Base-by-base conservation (phyloP, 2,888 invertebrate species). In the Andrena praecox region DNA sequence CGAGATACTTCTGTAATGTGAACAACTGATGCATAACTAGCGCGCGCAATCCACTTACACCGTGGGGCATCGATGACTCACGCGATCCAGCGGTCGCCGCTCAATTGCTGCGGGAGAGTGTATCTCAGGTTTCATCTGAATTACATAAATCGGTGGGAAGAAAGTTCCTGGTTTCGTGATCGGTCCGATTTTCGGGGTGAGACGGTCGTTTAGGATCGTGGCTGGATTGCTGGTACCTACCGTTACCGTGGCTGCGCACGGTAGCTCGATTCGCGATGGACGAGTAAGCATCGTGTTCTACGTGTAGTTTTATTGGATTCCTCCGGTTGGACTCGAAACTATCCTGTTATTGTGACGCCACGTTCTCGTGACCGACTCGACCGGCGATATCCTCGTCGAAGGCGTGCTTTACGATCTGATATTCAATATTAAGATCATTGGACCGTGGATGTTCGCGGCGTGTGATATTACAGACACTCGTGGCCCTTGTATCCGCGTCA, bases 401-500 rank as follows among this genome's bases (percentile, higher is more conserved):
- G 52, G 59, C 60, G 62, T 72, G 66, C 67, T 80, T 67, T 66
- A 48, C 59, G 20, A 48, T 74, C 68, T 77, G 89, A 89, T 85
- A 89, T 86, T 86, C 76, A 82, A 86, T 87, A 90, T 89, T 80
- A 79, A 82, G 77, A 86, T 80, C 79, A 73, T 67, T 78, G 86
- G 87, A 90, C 84, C 87, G 83, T 86, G 87, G 73, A 71, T 60
- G 60, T 74, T 69, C 75, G 72, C 70, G 33, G 33, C 62, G 87
- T 86, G 66, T 90, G 89, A 87, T 86, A 89, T 89, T 90, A 89
- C 90, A 89, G 80, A 89, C 81, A 80, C 54, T 75, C 29, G 74
- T 50, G 63, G 68, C 56, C 54, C 66, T 68, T 68, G 59, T 31
- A 33, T 70, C 63, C 54, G 70, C 66, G 12, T 56, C 62, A 78